Evolutionary conservation across 2,888 invertebrate species (phyloP).

Genomic region (Ophioninae sp.): DNA sequence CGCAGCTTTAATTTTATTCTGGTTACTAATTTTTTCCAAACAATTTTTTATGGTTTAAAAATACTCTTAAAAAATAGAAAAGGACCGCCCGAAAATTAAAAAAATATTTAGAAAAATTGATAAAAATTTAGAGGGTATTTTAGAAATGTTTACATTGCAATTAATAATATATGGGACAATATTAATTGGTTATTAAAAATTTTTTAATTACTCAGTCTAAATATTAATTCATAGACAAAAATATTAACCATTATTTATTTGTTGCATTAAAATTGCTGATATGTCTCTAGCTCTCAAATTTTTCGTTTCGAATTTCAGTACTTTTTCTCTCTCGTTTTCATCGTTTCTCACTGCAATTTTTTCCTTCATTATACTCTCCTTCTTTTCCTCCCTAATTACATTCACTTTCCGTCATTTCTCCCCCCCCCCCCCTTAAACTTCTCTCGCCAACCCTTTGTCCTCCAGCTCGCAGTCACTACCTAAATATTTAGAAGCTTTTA

Average conservation of each 20-base stretch:
- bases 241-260: no score
- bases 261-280: no score
- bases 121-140: no score
- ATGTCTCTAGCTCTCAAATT: not conserved
- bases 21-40: not conserved
- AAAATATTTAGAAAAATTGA: no score
- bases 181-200: no score
- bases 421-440: not conserved
- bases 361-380: conserved; percentile 8
- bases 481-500: conserved; percentile 73
- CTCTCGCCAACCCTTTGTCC: not conserved
- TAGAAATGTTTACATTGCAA: no score
- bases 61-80: no score
- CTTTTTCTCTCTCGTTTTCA: conserved; percentile 51
- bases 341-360: conserved; percentile 48
- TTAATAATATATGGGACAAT: no score
- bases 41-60: conserved; percentile 25
- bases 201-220: no score
- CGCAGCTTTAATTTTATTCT: conserved; percentile 25
- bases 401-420: not conserved
- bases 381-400: not conserved
- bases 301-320: not conserved
- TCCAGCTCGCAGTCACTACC: conserved; percentile 17
- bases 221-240: no score
- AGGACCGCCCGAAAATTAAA: no score